Evolutionary conservation across 2,113 vertebrate species (phyloP), one percentile per base, ranked within the genome.

Genomic region (Scopus umbretta): DNA sequence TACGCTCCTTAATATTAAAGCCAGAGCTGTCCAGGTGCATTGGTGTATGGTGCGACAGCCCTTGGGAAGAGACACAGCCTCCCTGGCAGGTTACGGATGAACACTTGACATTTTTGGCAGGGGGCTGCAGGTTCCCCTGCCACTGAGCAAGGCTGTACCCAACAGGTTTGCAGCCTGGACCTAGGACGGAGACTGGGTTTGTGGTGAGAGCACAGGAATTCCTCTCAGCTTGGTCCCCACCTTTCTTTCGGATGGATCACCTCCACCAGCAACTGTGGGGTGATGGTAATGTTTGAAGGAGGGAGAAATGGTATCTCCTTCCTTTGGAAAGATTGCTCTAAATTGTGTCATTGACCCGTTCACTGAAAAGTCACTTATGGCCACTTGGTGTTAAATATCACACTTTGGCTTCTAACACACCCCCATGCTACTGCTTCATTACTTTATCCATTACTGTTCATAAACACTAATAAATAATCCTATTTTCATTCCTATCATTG

Each of bases 401-500:
- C 45, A 9, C 38, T 95, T 49, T 13, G 22, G 73, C 62, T 92
- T 87, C 78, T 70, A 87, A 82, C 70, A 82, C 70, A 52, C 62
- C 50, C 53, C 25, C 1, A 0, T 55, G 42, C 75, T 86, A 36
- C 67, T 73, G 84, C 90, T 88, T 92, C 84, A 71, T 96, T 96
- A 80, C 47, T 91, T 96, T 30, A 92, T 52, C 94, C 79, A 86
- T 96, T 97, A 63, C 71, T 86, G 66, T 68, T 83, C 50, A 88
- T 71, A 92, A 95, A 75, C 79, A 80, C 81, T 96, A 94, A 97
- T 95, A 96, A 96, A 97, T 93, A 97, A 94, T 86, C 89, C 85
- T 58, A 85, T 92, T 97, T 95, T 92, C 94, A 80, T 91, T 88
- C 87, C 62, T 52, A 74, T 50, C 65, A 50, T 94, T 96, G 91